phyloP scores from a whole-genome alignment of 2,888 invertebrate genomes.

The Orgyia antiqua region DNA sequence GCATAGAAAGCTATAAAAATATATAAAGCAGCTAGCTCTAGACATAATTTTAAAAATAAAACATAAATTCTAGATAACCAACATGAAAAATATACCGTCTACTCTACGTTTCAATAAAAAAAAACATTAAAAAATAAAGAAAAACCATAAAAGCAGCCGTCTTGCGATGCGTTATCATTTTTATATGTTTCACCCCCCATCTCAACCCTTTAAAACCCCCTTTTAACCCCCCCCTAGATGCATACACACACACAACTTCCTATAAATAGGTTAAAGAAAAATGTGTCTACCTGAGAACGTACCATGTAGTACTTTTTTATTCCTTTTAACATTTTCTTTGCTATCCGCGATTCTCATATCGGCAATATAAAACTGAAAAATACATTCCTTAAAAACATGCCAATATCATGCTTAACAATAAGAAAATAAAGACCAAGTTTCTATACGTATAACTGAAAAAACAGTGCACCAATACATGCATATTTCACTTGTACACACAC shows the following conservation, averaged over 20 bases:
- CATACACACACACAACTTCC: conserved; percentile 50
- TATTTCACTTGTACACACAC: conserved; percentile 51
- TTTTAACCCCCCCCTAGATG: conserved; percentile 43
- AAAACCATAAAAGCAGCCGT: conserved; percentile 77
- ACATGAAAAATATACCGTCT: conserved; percentile 25
- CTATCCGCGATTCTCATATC: conserved; percentile 78
- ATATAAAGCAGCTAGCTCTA: conserved; percentile 2
- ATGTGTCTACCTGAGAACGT: conserved; percentile 78
- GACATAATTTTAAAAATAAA: too few species aligned
- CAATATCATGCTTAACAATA: conserved; percentile 29
- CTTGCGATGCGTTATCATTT: conserved; percentile 79
- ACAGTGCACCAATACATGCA: conserved; percentile 62
- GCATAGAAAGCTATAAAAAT: not conserved
- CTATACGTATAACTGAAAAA: conserved; percentile 38
- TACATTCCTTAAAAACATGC: conserved; percentile 52
- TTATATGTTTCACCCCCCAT: conserved; percentile 65
- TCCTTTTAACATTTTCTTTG: conserved; percentile 74
- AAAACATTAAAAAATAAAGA: conserved; percentile 74
- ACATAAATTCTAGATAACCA: conserved; percentile 24
- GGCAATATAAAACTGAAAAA: conserved; percentile 78
- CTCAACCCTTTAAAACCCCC: conserved; percentile 46
- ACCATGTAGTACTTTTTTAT: conserved; percentile 75
- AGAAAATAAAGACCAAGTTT: conserved; percentile 31
- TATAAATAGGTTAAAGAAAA: conserved; percentile 78
- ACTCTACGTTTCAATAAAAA: conserved; percentile 55